Evolutionary conservation across 2,888 invertebrate species (phyloP).

Genomic region (Epinotia demarniana): DNA sequence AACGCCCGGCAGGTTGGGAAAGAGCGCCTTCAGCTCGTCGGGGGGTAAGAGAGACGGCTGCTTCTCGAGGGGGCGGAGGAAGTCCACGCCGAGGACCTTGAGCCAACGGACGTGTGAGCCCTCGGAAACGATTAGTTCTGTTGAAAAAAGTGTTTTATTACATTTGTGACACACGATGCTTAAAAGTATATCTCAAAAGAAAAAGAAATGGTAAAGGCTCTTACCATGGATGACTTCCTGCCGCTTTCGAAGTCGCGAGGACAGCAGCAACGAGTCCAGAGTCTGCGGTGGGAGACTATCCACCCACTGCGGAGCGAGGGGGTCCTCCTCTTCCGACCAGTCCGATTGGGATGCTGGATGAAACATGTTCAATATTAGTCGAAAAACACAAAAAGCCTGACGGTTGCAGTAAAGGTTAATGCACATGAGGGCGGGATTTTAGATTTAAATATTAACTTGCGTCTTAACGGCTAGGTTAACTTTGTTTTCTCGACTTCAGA

Average conservation of each 20-base stretch:
- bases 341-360: conserved; percentile 74
- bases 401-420: background rate
- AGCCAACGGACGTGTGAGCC: conserved; percentile 95
- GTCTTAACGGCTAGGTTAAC: too few species aligned
- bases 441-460: too few species aligned
- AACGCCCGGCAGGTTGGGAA: conserved; percentile 94
- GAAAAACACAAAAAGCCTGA: background rate
- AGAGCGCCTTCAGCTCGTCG: conserved; percentile 91
- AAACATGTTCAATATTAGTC: background rate
- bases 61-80: conserved; percentile 89
- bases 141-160: conserved; percentile 15
- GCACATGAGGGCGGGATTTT: too few species aligned
- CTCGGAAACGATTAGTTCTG: conserved; percentile 93
- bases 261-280: conserved; percentile 68
- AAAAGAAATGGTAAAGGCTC: conserved; percentile 37
- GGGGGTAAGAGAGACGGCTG: conserved; percentile 87
- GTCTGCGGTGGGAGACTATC: conserved; percentile 74
- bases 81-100: conserved; percentile 92
- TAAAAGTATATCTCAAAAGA: background rate
- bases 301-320: conserved; percentile 76
- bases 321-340: conserved; percentile 79
- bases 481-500: too few species aligned
- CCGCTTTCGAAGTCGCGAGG: conserved; percentile 70
- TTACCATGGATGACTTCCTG: conserved; percentile 82
- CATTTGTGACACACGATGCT: too few species aligned